Evolutionary conservation across 2,797 vertebrate species (phyloP), one percentile per base, ranked within the genome.

Genomic region (Petrocephalus sullivani): DNA sequence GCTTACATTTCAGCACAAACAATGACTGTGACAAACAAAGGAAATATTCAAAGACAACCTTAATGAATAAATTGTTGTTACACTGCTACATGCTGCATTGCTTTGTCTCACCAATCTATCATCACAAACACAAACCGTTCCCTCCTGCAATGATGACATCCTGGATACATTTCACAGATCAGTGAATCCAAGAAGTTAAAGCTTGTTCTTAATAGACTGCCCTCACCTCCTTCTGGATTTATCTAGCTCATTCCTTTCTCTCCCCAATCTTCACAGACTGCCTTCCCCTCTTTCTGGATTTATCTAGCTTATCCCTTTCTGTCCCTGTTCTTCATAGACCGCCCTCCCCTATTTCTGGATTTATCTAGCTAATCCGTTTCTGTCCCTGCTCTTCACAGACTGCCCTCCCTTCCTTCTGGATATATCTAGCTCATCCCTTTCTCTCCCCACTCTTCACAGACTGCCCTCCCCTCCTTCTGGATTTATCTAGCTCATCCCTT

Each of bases 1-100:
- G 78, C n/a, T 82, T 82, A 82, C n/a, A 23, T 83, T 83, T 83
- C 78, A 83, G 41, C 78, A 23, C 41, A 23, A 53, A 83, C 78
- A 53, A 4, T 53, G n/a, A 49, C 41, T 49, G 78, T 23, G 23
- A 83, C 46, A 49, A 81, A 9, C 41, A 81, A 21, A 49, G n/a
- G 4, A 53, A 41, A 53, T 23, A 49, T 51, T 23, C 19, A 23
- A 53, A 49, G 78, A 82, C 7, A 51, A 49, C 41, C 46, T 12
- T 82, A 41, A 37, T 41, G 28, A 46, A 75, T 75, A 16, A 75
- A 41, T 75, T 41, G 71, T 75, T 75, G 37, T 14, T 75, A 75
- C 10, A 33, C 37, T 75, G 71, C 37, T 75, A 41, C 71, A 75
- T 46, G 12, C 37, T 16, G 1, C 71, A 41, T 16, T 37, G 37